phyloP scores from a whole-genome alignment of 2,888 invertebrate species.

The Pantelozetes paolii region DNA sequence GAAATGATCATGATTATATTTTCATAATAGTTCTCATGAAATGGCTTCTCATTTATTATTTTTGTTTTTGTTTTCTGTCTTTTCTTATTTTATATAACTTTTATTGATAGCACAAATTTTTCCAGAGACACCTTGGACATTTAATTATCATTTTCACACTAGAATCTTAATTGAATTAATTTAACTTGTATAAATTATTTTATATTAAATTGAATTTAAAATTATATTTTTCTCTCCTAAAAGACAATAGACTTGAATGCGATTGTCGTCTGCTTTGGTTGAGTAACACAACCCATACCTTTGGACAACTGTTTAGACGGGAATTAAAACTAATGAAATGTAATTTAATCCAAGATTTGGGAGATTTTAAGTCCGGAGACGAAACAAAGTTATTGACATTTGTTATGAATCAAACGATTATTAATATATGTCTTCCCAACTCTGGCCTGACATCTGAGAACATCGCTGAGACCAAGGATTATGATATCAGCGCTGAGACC shows the following conservation, averaged over 20 bases:
- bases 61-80: no score
- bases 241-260: slow-evolving; percentile 1
- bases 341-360: not conserved
- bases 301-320: not conserved
- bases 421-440: not conserved
- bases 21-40: no score
- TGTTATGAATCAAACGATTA: not conserved
- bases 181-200: no score
- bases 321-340: not conserved
- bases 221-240: no score
- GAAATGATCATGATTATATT: no score
- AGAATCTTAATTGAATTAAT: no score
- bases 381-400: not conserved
- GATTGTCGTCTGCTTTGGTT: slow-evolving; percentile 6
- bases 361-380: not conserved
- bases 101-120: no score
- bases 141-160: no score
- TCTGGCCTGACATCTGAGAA: not conserved
- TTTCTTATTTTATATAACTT: no score
- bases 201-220: no score
- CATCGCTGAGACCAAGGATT: not conserved
- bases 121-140: no score
- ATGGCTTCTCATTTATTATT: no score
- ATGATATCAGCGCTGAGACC: not conserved
- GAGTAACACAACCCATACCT: not conserved